These are phyloP conservation scores for Micromussa lordhowensis DNA, from an alignment of 92 coral and sea anemone species.

Conservation along the genomic window DNA sequence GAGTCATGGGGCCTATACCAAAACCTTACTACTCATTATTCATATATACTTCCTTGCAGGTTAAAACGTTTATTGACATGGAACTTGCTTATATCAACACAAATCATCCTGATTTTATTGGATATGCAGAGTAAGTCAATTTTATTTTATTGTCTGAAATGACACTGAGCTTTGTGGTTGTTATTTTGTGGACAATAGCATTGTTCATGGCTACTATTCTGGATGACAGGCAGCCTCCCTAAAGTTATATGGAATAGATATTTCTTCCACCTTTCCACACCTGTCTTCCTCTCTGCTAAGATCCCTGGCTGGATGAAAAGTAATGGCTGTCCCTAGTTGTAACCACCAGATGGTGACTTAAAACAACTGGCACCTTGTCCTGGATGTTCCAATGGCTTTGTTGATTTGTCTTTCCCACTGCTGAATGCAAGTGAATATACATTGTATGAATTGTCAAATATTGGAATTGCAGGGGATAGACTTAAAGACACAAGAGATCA, in stretches of 20 bases:
- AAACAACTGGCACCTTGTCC: too few relatives aligned
- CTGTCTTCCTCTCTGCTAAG: not conserved
- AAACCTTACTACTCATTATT: too few relatives aligned
- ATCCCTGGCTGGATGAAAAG: not conserved
- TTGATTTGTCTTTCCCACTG: too few relatives aligned
- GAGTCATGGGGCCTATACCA: too few relatives aligned
- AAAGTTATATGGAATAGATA: not conserved
- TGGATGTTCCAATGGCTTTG: too few relatives aligned
- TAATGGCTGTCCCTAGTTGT: not conserved
- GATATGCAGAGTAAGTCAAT: constrained; percentile 87
- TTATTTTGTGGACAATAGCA: not conserved
- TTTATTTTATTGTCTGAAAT: not conserved
- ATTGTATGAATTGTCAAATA: too few relatives aligned
- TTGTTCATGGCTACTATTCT: not conserved
- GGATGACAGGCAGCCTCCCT: not conserved
- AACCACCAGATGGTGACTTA: too few relatives aligned
- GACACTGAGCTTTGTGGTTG: not conserved
- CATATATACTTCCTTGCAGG: constrained; percentile 46
- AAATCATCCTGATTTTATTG: constrained; percentile 97
- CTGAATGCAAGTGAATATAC: too few relatives aligned
- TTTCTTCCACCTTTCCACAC: not conserved
- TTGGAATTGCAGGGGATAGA: too few relatives aligned
- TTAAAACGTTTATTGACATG: constrained; percentile 88
- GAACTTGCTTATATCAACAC: constrained; percentile 97
- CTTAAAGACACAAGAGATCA: too few relatives aligned